Evolutionary conservation across 2,888 invertebrate genomes (phyloP), one percentile per base, ranked within the genome.

Genomic region (Calliopum simillimum): DNA sequence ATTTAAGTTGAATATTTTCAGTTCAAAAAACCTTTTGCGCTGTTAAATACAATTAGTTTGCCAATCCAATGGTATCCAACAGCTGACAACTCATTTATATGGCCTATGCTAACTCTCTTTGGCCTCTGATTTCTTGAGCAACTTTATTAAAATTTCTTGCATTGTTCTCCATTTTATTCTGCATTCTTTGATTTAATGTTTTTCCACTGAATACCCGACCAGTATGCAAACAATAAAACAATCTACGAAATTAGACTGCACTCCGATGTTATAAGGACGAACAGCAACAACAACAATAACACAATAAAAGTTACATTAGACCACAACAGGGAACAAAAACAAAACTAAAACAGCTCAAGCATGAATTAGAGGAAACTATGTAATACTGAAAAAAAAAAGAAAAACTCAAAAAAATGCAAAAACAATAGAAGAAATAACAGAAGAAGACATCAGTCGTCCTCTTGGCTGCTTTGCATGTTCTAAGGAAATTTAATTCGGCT

Each of bases 401-500:
- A 4, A n/a, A n/a, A n/a, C n/a, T n/a, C n/a, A n/a, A n/a, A n/a
- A 33, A 33, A 33, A 33, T 33, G 2, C 5, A 33, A 8, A 33
- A 5, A 33, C 33, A 33, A 33, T 5, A 33, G 8, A 33, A 49
- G n/a, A n/a, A 41, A 19, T 43, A 19, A 41, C 19, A 4, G 43
- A 43, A 44, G 46, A 61, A 61, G 19, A 44, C 61, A 61, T 61
- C 43, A 33, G 63, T 63, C 63, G 47, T 63, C 63, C 33, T 33
- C 33, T 33, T 33, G 33, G 47, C 49, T 33, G 49, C 63, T 49
- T 63, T 63, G 63, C 63, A 63, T 63, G 63, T 16, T 49, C 23
- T 16, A 49, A 49, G 49, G 14, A 63, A 63, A 49, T 63, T 49
- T 63, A 25, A 8, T 16, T 63, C 16, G 63, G 49, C 47, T 25